Conservation (phyloP, 2,113 vertebrate species). For the Nanorana parkeri region DNA sequence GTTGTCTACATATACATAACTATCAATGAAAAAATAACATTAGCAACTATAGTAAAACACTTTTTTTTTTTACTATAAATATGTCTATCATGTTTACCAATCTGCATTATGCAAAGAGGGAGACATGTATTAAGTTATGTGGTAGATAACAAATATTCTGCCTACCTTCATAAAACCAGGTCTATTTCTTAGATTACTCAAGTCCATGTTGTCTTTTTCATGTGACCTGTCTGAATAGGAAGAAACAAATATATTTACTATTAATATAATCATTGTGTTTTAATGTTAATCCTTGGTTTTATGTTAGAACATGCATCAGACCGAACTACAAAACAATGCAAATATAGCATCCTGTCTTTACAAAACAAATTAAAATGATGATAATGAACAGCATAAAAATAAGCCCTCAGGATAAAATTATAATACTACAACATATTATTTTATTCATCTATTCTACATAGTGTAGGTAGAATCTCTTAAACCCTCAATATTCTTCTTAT, state of each 20-base stretch:
- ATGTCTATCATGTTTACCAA: no score
- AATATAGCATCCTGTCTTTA: not conserved
- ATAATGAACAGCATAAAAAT: not conserved
- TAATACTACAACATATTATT: conserved; percentile 6
- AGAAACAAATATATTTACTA: not conserved
- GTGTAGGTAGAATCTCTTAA: not conserved
- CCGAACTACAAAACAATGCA: not conserved
- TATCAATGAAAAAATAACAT: no score
- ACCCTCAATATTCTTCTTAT: not conserved
- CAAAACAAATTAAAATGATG: conserved; percentile 20
- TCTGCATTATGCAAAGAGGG: no score
- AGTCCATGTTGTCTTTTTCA: not conserved
- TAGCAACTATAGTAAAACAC: no score
- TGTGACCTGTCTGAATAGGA: conserved; percentile 14
- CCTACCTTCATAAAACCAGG: not conserved
- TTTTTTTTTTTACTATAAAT: no score
- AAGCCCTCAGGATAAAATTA: conserved; percentile 16
- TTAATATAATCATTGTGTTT: not conserved
- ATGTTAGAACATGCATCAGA: not conserved
- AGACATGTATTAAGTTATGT: no score
- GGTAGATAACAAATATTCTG: not conserved
- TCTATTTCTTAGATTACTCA: not conserved
- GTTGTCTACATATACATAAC: no score
- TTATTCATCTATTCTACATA: not conserved
- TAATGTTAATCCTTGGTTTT: not conserved